Conservation (phyloP, 2,113 vertebrate species). For the Antechinus stuartii region DNA sequence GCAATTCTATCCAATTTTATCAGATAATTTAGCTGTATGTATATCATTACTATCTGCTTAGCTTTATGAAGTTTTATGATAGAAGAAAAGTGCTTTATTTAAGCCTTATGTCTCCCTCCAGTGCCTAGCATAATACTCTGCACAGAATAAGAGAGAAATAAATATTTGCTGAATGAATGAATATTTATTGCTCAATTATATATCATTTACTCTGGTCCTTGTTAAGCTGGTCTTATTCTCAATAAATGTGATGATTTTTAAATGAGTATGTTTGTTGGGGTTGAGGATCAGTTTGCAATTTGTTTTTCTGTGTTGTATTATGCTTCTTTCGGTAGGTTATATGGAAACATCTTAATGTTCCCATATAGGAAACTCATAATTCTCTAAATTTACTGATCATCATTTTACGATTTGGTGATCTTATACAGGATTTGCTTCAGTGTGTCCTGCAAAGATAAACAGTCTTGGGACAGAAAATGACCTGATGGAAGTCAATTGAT, state of each 20-base stretch:
- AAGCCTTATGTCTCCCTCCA: not conserved
- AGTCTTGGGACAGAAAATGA: not conserved
- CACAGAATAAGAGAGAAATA: not conserved
- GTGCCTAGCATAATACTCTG: not conserved
- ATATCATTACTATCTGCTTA: not conserved
- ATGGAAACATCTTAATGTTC: not conserved
- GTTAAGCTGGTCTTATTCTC: not conserved
- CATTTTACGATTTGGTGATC: not conserved
- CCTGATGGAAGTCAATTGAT: not conserved
- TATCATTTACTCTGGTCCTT: not conserved
- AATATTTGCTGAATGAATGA: not conserved
- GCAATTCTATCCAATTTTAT: not conserved
- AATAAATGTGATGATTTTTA: too few species aligned
- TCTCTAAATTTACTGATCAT: not conserved
- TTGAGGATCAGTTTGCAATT: not conserved
- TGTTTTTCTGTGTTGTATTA: not conserved
- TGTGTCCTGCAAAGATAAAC: not conserved
- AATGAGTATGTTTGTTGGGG: not conserved
- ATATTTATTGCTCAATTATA: not conserved
- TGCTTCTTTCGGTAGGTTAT: constrained; percentile 1
- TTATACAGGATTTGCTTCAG: not conserved
- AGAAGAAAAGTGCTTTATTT: not conserved
- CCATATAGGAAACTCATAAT: not conserved
- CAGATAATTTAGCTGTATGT: not conserved
- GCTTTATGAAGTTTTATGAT: not conserved